phyloP scores from a whole-genome alignment of 2,113 vertebrate genomes.

The Hemichromis elongatus region DNA sequence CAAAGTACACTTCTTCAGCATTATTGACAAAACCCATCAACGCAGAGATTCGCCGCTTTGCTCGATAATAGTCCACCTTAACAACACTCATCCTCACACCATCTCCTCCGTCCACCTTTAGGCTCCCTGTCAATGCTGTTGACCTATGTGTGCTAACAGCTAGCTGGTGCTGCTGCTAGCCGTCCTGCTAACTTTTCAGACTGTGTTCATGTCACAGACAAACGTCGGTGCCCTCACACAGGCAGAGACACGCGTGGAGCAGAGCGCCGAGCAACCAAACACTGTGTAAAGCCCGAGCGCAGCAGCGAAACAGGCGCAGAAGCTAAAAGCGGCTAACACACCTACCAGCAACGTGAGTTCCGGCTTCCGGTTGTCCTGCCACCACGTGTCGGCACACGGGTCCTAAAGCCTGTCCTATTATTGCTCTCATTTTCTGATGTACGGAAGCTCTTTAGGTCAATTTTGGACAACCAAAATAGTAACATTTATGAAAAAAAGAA shows the following conservation, averaged over 20 bases:
- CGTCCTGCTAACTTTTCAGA: background rate
- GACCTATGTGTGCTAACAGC: background rate
- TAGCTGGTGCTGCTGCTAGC: background rate
- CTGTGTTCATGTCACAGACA: background rate
- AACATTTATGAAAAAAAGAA: background rate
- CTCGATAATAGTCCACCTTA: background rate
- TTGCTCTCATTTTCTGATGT: background rate
- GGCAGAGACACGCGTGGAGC: background rate
- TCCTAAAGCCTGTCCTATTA: background rate
- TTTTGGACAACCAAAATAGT: background rate
- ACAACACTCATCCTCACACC: background rate
- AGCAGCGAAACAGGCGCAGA: background rate
- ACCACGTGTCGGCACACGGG: background rate
- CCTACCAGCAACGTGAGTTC: slow-evolving; percentile 32
- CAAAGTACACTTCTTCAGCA: background rate
- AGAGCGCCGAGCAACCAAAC: fast-evolving
- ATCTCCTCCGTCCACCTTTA: background rate
- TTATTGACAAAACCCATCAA: background rate
- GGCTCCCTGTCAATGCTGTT: background rate
- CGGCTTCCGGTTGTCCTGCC: slow-evolving; percentile 4
- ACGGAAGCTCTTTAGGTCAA: background rate
- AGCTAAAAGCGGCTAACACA: background rate
- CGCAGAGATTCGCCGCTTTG: background rate
- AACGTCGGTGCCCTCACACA: background rate
- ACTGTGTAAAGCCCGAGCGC: background rate